phyloP scores from a whole-genome alignment of 1,140 invertebrate species.

The Spodoptera frugiperda region DNA sequence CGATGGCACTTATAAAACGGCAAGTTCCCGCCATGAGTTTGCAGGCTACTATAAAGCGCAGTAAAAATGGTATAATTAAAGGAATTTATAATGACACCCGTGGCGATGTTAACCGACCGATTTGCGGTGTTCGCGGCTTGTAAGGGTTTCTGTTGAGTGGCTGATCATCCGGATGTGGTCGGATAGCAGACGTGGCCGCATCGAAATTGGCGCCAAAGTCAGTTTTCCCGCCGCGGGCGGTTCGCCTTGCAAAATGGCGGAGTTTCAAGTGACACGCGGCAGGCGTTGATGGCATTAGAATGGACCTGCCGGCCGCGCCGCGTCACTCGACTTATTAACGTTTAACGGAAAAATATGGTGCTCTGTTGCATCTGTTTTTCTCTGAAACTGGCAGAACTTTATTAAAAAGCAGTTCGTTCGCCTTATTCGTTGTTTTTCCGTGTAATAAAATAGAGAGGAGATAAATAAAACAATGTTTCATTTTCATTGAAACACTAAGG shows the following conservation, averaged over 20 bases:
- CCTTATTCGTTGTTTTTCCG: too few relatives aligned
- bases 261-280: constrained; percentile 80
- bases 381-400: not conserved
- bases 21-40: constrained; percentile 56
- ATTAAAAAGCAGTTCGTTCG: too few relatives aligned
- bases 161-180: constrained; percentile 63
- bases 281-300: constrained; percentile 58
- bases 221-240: constrained; percentile 81
- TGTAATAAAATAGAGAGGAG: too few relatives aligned
- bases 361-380: constrained; percentile 16
- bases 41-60: constrained; percentile 64
- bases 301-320: constrained; percentile 72
- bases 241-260: constrained; percentile 84
- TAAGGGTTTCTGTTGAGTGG: constrained; percentile 37
- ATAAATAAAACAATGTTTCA: too few relatives aligned
- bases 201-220: constrained; percentile 84
- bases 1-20: constrained; percentile 67
- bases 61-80: constrained; percentile 80
- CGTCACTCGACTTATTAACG: constrained; percentile 43
- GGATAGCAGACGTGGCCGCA: constrained; percentile 70
- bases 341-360: constrained; percentile 10
- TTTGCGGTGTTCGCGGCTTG: constrained; percentile 53
- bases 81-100: constrained; percentile 75
- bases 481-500: too few relatives aligned
- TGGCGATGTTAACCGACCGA: constrained; percentile 54